These are phyloP conservation scores for Xylocampa areola DNA, from an alignment of 2,888 invertebrate genomes.

Conservation along the genomic window DNA sequence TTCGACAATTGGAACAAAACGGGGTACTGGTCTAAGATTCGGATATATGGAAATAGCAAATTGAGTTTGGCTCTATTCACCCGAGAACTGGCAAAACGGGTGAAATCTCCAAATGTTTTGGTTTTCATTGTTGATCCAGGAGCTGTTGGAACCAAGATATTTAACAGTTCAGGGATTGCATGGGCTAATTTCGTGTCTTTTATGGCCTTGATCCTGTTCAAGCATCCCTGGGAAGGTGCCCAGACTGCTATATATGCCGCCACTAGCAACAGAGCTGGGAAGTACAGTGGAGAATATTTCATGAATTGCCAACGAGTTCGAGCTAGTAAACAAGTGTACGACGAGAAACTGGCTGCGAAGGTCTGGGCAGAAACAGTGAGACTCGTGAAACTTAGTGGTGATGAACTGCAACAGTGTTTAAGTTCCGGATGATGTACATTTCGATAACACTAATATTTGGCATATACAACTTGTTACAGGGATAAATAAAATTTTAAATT, in stretches of 20 bases:
- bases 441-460: neutral
- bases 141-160: slow-evolving; percentile 94
- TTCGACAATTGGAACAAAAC: slow-evolving; percentile 92
- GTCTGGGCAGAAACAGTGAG: slow-evolving; percentile 95
- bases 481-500: slow-evolving; percentile 23
- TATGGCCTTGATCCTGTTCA: slow-evolving; percentile 92
- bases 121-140: slow-evolving; percentile 96
- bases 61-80: slow-evolving; percentile 93
- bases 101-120: slow-evolving; percentile 91
- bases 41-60: slow-evolving; percentile 91
- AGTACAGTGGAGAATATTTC: slow-evolving; percentile 93
- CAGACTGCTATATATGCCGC: slow-evolving; percentile 94
- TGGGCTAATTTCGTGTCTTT: slow-evolving; percentile 89
- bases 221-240: slow-evolving; percentile 94
- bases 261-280: slow-evolving; percentile 92
- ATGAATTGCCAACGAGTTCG: slow-evolving; percentile 92
- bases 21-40: slow-evolving; percentile 83
- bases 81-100: slow-evolving; percentile 92
- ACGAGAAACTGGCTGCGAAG: slow-evolving; percentile 91
- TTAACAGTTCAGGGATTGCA: slow-evolving; percentile 85
- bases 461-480: slow-evolving; percentile 2
- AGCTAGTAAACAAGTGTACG: slow-evolving; percentile 90
- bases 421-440: slow-evolving; percentile 24
- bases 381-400: slow-evolving; percentile 91
- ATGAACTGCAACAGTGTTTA: slow-evolving; percentile 91